Percentiles rank a stretch among this genome's conserved stretches.
Evolutionary conservation across 1,140 invertebrate species (phyloP).

Genomic region (Hermetia illucens): DNA sequence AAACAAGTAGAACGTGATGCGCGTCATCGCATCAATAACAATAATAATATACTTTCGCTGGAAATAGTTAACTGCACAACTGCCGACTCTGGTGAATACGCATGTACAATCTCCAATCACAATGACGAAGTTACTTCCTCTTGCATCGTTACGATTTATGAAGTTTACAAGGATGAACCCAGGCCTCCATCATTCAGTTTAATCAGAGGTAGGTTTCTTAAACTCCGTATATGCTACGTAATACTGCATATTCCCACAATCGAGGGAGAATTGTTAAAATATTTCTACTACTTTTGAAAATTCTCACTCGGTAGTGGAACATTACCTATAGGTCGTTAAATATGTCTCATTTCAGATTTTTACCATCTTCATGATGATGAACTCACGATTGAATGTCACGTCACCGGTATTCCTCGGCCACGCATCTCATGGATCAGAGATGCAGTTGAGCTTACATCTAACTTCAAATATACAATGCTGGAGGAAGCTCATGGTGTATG

Average conservation of each 20-base stretch:
- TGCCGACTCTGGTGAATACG: slow-evolving; percentile 56
- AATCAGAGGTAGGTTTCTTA: slow-evolving; percentile 30
- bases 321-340: too few relatives aligned
- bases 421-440: slow-evolving; percentile 25
- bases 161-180: slow-evolving; percentile 29
- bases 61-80: slow-evolving; percentile 51
- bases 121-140: slow-evolving; percentile 54
- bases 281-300: not conserved
- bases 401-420: slow-evolving; percentile 24
- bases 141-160: slow-evolving; percentile 34
- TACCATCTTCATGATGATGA: slow-evolving; percentile 29
- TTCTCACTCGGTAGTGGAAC: too few relatives aligned
- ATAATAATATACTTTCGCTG: slow-evolving; percentile 58
- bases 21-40: slow-evolving; percentile 39
- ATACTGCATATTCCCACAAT: not conserved
- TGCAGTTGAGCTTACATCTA: slow-evolving; percentile 22
- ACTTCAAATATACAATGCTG: slow-evolving; percentile 28
- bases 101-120: slow-evolving; percentile 56
- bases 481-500: slow-evolving; percentile 29
- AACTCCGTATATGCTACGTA: not conserved
- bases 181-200: slow-evolving; percentile 26
- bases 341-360: slow-evolving; percentile 18
- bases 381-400: slow-evolving; percentile 25
- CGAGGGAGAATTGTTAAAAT: not conserved
- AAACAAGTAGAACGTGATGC: slow-evolving; percentile 37